A percentile compares a stretch with the other conserved stretches of the same genome.
phyloP scores from a whole-genome alignment of 2,888 invertebrate genomes.

The Myopa testacea region DNA sequence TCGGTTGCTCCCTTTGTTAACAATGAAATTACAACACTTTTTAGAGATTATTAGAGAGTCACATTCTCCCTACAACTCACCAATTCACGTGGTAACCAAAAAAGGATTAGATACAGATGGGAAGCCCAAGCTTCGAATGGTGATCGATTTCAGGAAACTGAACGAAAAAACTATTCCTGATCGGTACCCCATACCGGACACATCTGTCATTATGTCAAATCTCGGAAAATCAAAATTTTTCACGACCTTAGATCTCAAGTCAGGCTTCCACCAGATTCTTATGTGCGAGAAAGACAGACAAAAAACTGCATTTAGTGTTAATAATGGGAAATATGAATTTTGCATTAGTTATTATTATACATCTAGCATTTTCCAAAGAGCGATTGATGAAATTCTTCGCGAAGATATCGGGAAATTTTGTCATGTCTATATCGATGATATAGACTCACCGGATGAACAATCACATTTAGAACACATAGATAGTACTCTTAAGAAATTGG shows the following conservation, averaged over 20 bases:
- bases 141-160: slow-evolving; percentile 43
- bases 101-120: slow-evolving; percentile 38
- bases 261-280: slow-evolving; percentile 45
- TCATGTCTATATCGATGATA: slow-evolving; percentile 49
- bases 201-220: slow-evolving; percentile 35
- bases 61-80: slow-evolving; percentile 40
- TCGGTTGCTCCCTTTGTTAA: slow-evolving; percentile 41
- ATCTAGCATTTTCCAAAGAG: slow-evolving; percentile 42
- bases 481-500: slow-evolving; percentile 1
- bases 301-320: slow-evolving; percentile 34
- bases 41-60: slow-evolving; percentile 40
- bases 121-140: slow-evolving; percentile 40
- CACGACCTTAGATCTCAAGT: slow-evolving; percentile 42
- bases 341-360: too few relatives aligned
- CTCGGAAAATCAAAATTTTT: slow-evolving; percentile 39
- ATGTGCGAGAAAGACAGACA: slow-evolving; percentile 16
- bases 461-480: too few relatives aligned
- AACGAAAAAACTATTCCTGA: slow-evolving; percentile 41
- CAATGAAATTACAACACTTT: slow-evolving; percentile 39
- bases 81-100: slow-evolving; percentile 39
- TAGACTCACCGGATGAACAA: too few relatives aligned
- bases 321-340: slow-evolving; percentile 42
- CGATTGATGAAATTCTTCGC: slow-evolving; percentile 41
- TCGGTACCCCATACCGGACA: slow-evolving; percentile 42
- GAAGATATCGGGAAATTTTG: slow-evolving; percentile 46